Percentiles rank a stretch among this genome's conserved stretches.
These are phyloP conservation scores for Aplysia californica DNA, from an alignment of 1,140 invertebrate genomes.

Conservation along the genomic window DNA sequence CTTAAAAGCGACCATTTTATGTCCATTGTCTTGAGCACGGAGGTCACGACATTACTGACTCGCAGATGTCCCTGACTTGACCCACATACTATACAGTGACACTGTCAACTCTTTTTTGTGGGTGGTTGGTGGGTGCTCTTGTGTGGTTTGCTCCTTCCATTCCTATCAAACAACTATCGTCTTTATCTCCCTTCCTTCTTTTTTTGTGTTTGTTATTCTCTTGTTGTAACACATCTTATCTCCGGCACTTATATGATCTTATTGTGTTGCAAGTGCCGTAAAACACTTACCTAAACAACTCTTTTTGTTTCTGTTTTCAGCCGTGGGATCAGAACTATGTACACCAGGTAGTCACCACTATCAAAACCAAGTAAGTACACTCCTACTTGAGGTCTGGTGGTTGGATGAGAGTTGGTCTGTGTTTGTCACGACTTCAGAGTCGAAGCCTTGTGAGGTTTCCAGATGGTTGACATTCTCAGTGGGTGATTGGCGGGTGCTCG, in stretches of 20 bases:
- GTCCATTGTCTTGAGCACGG: too few species aligned
- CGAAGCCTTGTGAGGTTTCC: too few species aligned
- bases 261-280: neutral
- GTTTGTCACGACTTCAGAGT: neutral
- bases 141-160: too few species aligned
- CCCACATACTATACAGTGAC: neutral
- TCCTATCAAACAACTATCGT: too few species aligned
- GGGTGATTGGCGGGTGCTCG: too few species aligned
- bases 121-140: too few species aligned
- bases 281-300: neutral
- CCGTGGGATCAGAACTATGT: constrained; percentile 65
- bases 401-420: neutral
- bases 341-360: constrained; percentile 68
- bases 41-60: too few species aligned
- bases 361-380: constrained; percentile 79
- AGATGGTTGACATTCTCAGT: too few species aligned
- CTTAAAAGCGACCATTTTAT: too few species aligned
- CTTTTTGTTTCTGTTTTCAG: constrained; percentile 52
- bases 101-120: neutral
- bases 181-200: too few species aligned
- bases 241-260: neutral
- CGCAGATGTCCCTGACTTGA: too few species aligned
- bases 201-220: neutral
- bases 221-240: neutral
- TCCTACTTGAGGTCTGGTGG: neutral